phyloP scores from a whole-genome alignment of 1,140 invertebrate species.

The Trichonephila clavata region DNA sequence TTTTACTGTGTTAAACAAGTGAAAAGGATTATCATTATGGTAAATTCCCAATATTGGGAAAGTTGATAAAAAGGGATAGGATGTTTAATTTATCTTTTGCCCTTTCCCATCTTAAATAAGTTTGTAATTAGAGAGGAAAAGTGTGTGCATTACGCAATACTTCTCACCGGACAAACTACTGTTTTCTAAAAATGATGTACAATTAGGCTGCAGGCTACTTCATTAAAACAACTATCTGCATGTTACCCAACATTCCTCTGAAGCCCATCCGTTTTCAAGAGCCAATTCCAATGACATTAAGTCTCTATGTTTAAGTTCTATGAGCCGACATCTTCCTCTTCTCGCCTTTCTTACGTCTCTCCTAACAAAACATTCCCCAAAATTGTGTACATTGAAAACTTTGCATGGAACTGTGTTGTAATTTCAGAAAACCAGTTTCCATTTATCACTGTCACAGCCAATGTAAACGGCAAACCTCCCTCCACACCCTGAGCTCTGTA shows the following conservation, averaged over 20 bases:
- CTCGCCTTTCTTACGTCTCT: background rate
- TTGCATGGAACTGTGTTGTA: constrained; percentile 66
- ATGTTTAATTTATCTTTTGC: constrained; percentile 8
- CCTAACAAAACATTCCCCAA: constrained; percentile 58
- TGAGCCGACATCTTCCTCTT: background rate
- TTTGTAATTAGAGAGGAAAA: constrained; percentile 14
- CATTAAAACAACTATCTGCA: constrained; percentile 24
- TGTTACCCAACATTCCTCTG: constrained; percentile 11
- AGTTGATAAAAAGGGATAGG: background rate
- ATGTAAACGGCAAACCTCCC: constrained; percentile 63
- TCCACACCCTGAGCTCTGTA: background rate
- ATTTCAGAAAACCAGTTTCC: constrained; percentile 67
- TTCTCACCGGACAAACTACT: constrained; percentile 18
- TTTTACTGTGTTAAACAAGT: no score
- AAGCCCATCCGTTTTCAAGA: constrained; percentile 59
- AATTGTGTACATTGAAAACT: constrained; percentile 71
- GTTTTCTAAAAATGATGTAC: constrained; percentile 22
- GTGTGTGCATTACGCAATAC: constrained; percentile 29
- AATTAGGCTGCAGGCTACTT: constrained; percentile 27
- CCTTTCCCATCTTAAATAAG: background rate
- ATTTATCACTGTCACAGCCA: constrained; percentile 74
- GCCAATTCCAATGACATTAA: constrained; percentile 61
- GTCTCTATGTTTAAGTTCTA: constrained; percentile 21
- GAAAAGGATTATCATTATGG: background rate
- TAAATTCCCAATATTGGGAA: background rate